A percentile compares a stretch with the other conserved stretches of the same genome.
Conservation (phyloP, 2,888 invertebrate genomes). For the Dolichopus griseipennis region DNA sequence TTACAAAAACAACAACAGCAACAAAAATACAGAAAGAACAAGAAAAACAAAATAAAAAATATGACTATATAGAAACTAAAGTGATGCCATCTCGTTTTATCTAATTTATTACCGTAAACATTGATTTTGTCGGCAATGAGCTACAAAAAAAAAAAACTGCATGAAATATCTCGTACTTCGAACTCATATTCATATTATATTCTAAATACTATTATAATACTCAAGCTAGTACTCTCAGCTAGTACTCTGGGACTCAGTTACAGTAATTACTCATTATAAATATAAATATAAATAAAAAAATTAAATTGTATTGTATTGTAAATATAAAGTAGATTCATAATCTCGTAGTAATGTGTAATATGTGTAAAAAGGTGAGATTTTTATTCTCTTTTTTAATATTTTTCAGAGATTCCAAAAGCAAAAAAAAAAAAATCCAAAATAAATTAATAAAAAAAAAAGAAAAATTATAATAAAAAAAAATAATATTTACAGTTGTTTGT, state of each 20-base stretch:
- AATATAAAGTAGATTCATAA: neutral
- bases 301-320: neutral
- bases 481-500: too few species aligned
- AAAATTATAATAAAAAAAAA: too few species aligned
- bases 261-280: too few species aligned
- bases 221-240: too few species aligned
- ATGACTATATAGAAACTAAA: too few species aligned
- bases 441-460: neutral
- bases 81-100: conserved; percentile 24
- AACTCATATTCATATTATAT: neutral
- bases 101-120: conserved; percentile 24
- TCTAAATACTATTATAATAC: too few species aligned
- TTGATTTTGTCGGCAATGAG: conserved; percentile 18
- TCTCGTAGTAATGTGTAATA: neutral
- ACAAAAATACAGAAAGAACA: neutral
- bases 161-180: neutral
- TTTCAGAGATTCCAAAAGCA: too few species aligned
- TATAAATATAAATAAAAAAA: neutral
- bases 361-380: conserved; percentile 7
- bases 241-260: too few species aligned
- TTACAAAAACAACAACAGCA: too few species aligned
- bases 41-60: neutral
- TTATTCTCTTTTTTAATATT: neutral
- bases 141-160: neutral
- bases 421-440: too few species aligned